Base-by-base conservation (phyloP, 2,888 invertebrate species). In the Tenodera sinensis region DNA sequence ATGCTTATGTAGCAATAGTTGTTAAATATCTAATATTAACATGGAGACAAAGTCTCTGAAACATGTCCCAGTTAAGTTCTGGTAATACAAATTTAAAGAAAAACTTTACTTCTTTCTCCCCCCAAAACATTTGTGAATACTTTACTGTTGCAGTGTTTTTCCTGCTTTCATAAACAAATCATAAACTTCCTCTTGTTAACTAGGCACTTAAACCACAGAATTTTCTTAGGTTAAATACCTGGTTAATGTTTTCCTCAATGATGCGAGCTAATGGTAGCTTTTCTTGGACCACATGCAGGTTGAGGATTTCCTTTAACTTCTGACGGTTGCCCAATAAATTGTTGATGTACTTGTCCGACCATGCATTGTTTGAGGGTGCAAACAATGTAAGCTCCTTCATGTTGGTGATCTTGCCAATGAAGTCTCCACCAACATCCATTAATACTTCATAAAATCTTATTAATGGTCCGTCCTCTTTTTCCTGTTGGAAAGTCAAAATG, bases 321-420 rank as follows among this genome's bases (percentile, higher is more conserved):
- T 96, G 95, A 91, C 95, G 95, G 92, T 97, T 96, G 91, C 95
- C 92, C 28, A 94, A 91, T 83, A 97, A 95, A 92, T 96, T 95
- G 92, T 96, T 95, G n/a, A 97, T 95, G 91, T 96, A 96, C 85
- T 96, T 95, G 91, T 96, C 96, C 86, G 95, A 95, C 96, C 98
- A 97, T 25, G 98, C 98, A 90, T 96, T 96, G 92, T 98, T 98
- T 92, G 97, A 97, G 0, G 98, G 98, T 2, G 98, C 98, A 93
- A 98, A 97, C 89, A 98, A 94, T 4, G 98, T 98, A 34, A 98
- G 95, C 91, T 97, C 96, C 89, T 95, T 95, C 90, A 96, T 95
- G 90, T 95, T 93, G 89, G 95, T 96, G 71, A 98, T 95, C 91
- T 95, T 96, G 90, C 95, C 95, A 92, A 97, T 94, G 92, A 97